phyloP scores from a whole-genome alignment of 1,140 invertebrate species.

The Pemphigus obesinymphae region DNA sequence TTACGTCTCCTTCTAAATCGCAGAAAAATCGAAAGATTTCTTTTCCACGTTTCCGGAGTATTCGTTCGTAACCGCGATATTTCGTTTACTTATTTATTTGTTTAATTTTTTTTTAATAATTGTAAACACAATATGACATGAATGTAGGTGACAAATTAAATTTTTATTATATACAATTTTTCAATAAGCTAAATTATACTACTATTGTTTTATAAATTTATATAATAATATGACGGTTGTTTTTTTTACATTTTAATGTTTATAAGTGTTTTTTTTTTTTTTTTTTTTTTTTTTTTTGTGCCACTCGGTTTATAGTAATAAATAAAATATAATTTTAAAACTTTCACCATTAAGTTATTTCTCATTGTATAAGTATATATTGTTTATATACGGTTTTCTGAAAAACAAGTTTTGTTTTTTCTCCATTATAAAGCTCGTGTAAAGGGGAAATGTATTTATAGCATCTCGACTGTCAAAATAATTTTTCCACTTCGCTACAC shows the following conservation, averaged over 20 bases:
- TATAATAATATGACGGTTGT: background rate
- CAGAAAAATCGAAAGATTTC: too few species aligned
- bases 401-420: constrained; percentile 1
- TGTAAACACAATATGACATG: background rate
- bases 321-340: background rate
- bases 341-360: constrained; percentile 16
- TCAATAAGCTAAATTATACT: background rate
- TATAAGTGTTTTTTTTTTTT: constrained; percentile 8
- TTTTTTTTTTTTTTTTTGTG: background rate
- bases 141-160: background rate
- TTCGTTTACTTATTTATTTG: background rate
- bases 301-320: background rate
- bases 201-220: background rate
- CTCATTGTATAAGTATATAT: background rate
- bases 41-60: background rate
- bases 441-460: constrained; percentile 12
- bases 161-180: background rate
- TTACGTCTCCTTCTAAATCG: too few species aligned
- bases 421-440: background rate
- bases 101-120: too few species aligned
- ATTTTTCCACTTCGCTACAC: constrained; percentile 17
- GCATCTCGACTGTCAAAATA: constrained; percentile 17
- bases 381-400: background rate
- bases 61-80: too few species aligned
- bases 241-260: constrained; percentile 9